Conservation (phyloP, 2,888 invertebrate genomes). For the Venustoraphidia nigricollis region DNA sequence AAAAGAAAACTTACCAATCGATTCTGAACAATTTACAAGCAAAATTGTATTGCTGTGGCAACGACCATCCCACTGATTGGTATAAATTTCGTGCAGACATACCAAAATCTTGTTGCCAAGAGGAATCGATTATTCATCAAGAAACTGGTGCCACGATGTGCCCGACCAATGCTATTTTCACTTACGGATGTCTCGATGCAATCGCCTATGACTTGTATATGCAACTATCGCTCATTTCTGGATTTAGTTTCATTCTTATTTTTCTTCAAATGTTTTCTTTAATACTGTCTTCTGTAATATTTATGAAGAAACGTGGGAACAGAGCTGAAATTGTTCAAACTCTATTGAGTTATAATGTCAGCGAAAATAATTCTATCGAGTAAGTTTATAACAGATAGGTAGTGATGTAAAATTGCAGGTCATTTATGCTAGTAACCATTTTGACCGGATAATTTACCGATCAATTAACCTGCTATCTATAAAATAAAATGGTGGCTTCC, state of each 20-base stretch:
- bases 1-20: conserved; percentile 2
- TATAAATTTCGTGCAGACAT: conserved; percentile 2
- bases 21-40: conserved; percentile 12
- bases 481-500: no score
- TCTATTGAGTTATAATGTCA: no score
- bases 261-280: conserved; percentile 9
- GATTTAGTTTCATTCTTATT: conserved; percentile 10
- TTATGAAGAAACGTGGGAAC: conserved; percentile 1
- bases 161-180: background rate
- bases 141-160: conserved; percentile 3
- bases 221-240: conserved; percentile 12
- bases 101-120: conserved; percentile 10
- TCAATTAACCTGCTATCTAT: no score
- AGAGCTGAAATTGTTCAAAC: no score
- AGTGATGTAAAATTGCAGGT: no score
- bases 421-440: no score
- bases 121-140: background rate
- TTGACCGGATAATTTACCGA: no score
- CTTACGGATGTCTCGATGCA: conserved; percentile 11
- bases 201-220: conserved; percentile 12
- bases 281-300: conserved; percentile 7
- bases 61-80: conserved; percentile 11
- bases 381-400: no score
- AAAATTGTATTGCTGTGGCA: conserved; percentile 13
- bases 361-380: no score